Percentiles rank a stretch among this genome's conserved stretches.
Evolutionary conservation across 1,140 invertebrate genomes (phyloP).

Genomic region (Paralvinella palmiformis): DNA sequence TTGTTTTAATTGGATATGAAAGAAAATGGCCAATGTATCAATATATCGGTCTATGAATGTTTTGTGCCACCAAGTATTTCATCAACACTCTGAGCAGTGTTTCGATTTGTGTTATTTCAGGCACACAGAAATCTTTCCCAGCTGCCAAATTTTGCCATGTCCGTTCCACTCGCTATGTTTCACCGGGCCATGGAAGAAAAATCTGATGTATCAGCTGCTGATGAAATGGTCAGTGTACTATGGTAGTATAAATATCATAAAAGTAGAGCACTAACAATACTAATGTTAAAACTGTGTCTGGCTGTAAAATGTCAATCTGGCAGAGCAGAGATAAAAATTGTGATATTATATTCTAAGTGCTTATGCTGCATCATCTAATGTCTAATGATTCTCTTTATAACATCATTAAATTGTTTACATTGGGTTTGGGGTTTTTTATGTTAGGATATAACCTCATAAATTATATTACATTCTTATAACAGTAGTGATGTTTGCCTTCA

Average conservation of each 20-base stretch:
- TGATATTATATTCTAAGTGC: not conserved
- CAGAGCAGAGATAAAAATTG: too few relatives aligned
- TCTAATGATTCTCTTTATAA: not conserved
- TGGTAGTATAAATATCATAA: not conserved
- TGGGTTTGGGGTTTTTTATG: not conserved
- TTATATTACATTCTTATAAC: not conserved
- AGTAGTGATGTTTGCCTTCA: not conserved
- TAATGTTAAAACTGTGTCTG: not conserved
- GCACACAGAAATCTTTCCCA: conserved; percentile 66
- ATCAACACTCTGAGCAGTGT: too few relatives aligned
- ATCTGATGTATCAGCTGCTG: conserved; percentile 26
- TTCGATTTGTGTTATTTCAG: conserved; percentile 53
- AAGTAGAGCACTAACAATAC: not conserved
- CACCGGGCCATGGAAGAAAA: conserved; percentile 42
- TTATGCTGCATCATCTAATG: not conserved
- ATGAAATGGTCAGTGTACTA: conserved; percentile 32
- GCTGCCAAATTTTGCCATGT: conserved; percentile 83
- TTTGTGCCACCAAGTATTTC: not conserved
- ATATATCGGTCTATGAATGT: not conserved
- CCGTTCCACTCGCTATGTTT: conserved; percentile 72
- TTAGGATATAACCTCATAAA: not conserved
- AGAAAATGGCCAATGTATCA: not conserved
- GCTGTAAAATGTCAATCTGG: too few relatives aligned
- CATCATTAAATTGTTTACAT: not conserved
- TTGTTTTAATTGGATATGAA: not conserved